Evolutionary conservation across 2,113 vertebrate species (phyloP), one percentile per base, ranked within the genome.

Genomic region (Sapayoa aenigma): DNA sequence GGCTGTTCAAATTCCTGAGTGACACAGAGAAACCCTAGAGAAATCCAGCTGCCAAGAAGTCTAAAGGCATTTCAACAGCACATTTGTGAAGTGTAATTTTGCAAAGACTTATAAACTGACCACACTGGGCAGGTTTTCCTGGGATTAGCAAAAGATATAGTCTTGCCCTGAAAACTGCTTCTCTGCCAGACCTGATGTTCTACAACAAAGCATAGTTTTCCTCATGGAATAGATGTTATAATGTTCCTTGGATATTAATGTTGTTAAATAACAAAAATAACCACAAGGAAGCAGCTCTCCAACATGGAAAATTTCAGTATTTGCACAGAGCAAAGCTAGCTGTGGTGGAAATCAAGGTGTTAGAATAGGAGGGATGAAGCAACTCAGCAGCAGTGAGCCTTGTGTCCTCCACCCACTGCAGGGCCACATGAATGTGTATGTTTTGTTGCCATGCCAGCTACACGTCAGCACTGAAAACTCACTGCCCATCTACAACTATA

Each of bases 51-150:
- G 94, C 95, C 93, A 93, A 82, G 69, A 87, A 65, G 65, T 89
- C 86, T 41, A 65, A 84, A 93, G 84, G n/a, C 84, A 87, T 95
- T 94, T 97, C 96, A 94, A 91, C 94, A 93, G 76, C 86, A 81
- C 30, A 87, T 92, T 92, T 88, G 41, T 75, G 84, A 92, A 92
- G 86, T 25, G 46, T 80, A 89, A 52, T 96, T 97, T 94, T 96
- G 90, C 33, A 75, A 84, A 94, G 80, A 87, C 94, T 95, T 97
- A 93, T 68, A 94, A 96, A 92, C 80, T 92, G 93, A 90, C 93
- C 89, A 87, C 84, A 87, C 20, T 94, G 93, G 89, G 73, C 66
- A 87, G 84, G 52, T 92, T 97, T 95, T 93, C 76, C 69, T 65
- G 79, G 90, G 88, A 86, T 94, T 86, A 86, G 76, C 55, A 55